Conservation (phyloP, 1,140 invertebrate genomes). For the Drosophila eugracilis region DNA sequence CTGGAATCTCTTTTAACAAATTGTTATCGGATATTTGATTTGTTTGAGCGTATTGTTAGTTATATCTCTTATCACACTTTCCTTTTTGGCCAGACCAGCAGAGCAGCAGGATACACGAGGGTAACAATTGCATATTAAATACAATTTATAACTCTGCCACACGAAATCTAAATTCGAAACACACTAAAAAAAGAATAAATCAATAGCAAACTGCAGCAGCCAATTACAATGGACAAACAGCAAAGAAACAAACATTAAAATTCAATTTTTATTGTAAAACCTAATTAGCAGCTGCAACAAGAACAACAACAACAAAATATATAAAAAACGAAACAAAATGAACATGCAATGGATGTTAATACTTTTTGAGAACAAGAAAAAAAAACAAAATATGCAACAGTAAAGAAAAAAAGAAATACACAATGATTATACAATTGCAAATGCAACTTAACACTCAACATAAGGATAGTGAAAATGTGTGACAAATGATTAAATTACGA, state of each 20-base stretch:
- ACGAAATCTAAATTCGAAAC: slow-evolving; percentile 30
- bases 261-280: slow-evolving; percentile 76
- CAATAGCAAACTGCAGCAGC: slow-evolving; percentile 54
- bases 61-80: slow-evolving; percentile 51
- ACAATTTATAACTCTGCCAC: slow-evolving; percentile 35
- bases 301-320: slow-evolving; percentile 47
- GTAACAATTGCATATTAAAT: slow-evolving; percentile 42
- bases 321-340: slow-evolving; percentile 25
- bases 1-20: slow-evolving; percentile 63
- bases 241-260: slow-evolving; percentile 50
- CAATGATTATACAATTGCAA: slow-evolving; percentile 80
- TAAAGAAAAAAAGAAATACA: slow-evolving; percentile 47
- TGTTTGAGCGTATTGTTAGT: slow-evolving; percentile 71
- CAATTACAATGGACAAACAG: slow-evolving; percentile 7
- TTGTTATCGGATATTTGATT: slow-evolving; percentile 70
- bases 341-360: slow-evolving; percentile 75
- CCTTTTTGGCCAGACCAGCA: slow-evolving; percentile 59
- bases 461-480: slow-evolving; percentile 81
- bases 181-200: too few relatives aligned
- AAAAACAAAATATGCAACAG: slow-evolving; percentile 51
- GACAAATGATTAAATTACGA: slow-evolving; percentile 79
- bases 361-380: slow-evolving; percentile 68
- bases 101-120: slow-evolving; percentile 28
- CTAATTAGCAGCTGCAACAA: slow-evolving; percentile 76
- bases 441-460: slow-evolving; percentile 75